Evolutionary conservation across 2,113 vertebrate species (phyloP).

Genomic region (Gobiocypris rarus): DNA sequence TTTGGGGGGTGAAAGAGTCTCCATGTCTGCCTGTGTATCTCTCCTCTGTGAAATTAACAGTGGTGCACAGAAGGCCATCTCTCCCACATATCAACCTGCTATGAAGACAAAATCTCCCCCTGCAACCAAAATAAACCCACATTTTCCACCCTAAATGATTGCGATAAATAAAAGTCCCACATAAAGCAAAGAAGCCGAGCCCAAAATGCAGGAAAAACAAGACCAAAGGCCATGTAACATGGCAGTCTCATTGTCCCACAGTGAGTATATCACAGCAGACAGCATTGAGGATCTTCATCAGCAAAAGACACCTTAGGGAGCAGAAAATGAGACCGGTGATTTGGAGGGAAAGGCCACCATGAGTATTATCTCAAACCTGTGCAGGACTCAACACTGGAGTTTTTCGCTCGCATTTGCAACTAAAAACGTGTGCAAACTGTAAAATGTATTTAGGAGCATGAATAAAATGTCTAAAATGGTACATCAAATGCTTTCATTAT

Average conservation of each 20-base stretch:
- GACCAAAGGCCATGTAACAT: background rate
- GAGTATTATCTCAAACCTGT: background rate
- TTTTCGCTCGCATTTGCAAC: no score
- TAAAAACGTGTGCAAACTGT: no score
- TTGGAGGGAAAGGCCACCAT: slow-evolving; percentile 25
- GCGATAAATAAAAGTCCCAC: background rate
- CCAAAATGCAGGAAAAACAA: background rate
- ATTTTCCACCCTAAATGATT: background rate
- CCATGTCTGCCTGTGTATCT: background rate
- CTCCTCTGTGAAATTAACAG: background rate
- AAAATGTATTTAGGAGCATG: no score
- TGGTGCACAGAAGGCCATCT: slow-evolving; percentile 25
- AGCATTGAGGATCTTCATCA: slow-evolving; percentile 19
- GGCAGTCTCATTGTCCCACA: background rate
- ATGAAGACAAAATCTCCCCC: background rate
- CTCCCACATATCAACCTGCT: slow-evolving; percentile 36
- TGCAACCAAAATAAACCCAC: slow-evolving; percentile 9
- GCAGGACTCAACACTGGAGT: no score
- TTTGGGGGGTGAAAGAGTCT: background rate
- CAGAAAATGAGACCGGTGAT: slow-evolving; percentile 1
- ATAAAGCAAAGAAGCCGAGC: background rate
- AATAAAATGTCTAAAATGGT: no score
- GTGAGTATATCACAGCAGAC: background rate
- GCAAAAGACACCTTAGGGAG: slow-evolving; percentile 21
- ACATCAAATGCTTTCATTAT: no score